Conservation (phyloP, 2,888 invertebrate species). For the Acleris cristana region DNA sequence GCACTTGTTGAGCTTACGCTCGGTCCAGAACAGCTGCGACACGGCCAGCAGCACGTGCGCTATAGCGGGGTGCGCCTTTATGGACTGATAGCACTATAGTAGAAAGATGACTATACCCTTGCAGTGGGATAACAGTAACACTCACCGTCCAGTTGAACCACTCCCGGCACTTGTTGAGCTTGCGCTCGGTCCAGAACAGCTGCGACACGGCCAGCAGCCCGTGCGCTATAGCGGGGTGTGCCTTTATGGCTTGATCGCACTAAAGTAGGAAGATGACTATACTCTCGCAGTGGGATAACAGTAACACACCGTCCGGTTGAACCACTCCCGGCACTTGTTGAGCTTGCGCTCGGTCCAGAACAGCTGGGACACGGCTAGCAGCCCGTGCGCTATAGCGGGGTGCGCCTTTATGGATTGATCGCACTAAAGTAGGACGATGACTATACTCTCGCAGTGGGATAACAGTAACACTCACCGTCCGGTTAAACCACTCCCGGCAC, state of each 20-base stretch:
- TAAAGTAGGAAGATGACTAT: too few species aligned
- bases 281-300: not conserved
- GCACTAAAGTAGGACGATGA: too few species aligned
- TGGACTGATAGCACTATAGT: too few species aligned
- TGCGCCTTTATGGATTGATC: too few species aligned
- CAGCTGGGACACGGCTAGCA: constrained; percentile 97
- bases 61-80: too few species aligned
- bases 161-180: constrained; percentile 95
- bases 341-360: constrained; percentile 98
- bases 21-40: constrained; percentile 98
- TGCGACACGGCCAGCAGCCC: constrained; percentile 98
- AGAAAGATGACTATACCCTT: too few species aligned
- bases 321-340: constrained; percentile 98
- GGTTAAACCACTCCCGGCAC: constrained; percentile 98
- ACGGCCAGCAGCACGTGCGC: constrained; percentile 97
- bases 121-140: constrained; percentile 21
- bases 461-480: constrained; percentile 85
- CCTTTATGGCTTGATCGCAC: too few species aligned
- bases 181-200: constrained; percentile 98
- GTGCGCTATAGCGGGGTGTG: constrained; percentile 81
- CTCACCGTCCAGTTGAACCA: constrained; percentile 97
- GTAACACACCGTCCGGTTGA: constrained; percentile 90
- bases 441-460: too few species aligned
- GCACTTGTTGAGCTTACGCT: constrained; percentile 95
- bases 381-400: constrained; percentile 87